Conservation (phyloP, 2,797 vertebrate species). For the Morus bassanus region DNA sequence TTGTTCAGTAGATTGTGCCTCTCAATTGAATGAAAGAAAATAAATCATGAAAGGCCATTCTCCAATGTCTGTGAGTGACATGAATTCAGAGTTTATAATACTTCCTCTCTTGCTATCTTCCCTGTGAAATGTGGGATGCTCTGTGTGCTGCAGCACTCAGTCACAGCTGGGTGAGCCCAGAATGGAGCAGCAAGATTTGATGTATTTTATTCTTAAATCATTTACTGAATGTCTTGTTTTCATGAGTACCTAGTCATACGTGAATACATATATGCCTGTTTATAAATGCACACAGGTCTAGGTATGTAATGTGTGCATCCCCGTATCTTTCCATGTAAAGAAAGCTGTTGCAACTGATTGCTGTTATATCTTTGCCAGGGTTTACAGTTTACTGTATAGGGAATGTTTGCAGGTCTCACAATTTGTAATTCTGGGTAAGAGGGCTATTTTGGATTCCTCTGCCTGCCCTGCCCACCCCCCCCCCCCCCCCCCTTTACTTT, state of each 20-base stretch:
- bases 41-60: background rate
- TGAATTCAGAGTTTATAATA: background rate
- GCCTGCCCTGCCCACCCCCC: too few species aligned
- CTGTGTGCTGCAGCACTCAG: background rate
- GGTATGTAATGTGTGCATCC: background rate
- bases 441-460: background rate
- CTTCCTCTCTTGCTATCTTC: background rate
- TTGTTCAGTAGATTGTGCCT: background rate
- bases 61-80: background rate
- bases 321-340: background rate
- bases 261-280: background rate
- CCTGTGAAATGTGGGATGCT: background rate
- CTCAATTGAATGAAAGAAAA: background rate
- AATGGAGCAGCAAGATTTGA: background rate
- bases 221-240: background rate
- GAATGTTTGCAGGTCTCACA: background rate
- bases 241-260: background rate
- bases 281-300: background rate
- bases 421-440: background rate
- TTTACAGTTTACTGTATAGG: background rate
- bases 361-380: background rate
- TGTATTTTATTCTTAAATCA: background rate
- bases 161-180: background rate
- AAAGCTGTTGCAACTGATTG: background rate
- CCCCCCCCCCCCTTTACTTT: background rate